Base-by-base conservation (phyloP, 2,797 vertebrate genomes). In the Natrix natrix region DNA sequence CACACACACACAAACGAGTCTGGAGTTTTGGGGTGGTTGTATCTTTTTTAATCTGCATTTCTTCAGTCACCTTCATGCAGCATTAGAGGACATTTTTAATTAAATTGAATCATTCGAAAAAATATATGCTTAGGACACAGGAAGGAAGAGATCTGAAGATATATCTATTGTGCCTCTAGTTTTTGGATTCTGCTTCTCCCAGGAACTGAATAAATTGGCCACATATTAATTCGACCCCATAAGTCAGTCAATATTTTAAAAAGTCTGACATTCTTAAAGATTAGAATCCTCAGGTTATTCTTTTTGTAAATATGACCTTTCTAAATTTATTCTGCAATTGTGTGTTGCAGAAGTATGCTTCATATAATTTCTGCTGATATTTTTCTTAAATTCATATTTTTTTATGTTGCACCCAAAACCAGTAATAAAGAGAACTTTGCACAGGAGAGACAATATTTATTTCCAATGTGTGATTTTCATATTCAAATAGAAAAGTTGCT, bases 71-170 rank as follows among this genome's bases (percentile, higher is more conserved):
- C 43, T 69, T 4, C 87, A n/a, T 55, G 59, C 86, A 89, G 54
- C 26, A 28, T 32, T 56, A 69, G 60, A 91, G 87, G 59, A 43
- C 54, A 1, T 92, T 32, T 86, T 59, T 57, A 54, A 87, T 16
- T 59, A 87, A 43, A 57, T 24, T 59, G 22, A 74, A 95, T 94
- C 94, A 93, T 94, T 93, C 93, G 92, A 48, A 92, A 78, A 61
- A 93, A 92, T 3, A 60, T 59, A 88, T 88, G 26, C 66, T 94
- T 94, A 88, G 92, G 89, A 37, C 10, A 56, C 16, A 12, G 24
- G 26, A 54, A n/a, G 37, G n/a, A 63, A 86, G 26, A 32, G 24
- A 60, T 11, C 8, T 16, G 61, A 83, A 28, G 26, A 7, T 32
- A 13, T 52, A 22, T 43, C 26, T 20, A 12, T n/a, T 37, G 24